phyloP scores from a whole-genome alignment of 1,140 invertebrate genomes.

The Matsumurasca onukii region DNA sequence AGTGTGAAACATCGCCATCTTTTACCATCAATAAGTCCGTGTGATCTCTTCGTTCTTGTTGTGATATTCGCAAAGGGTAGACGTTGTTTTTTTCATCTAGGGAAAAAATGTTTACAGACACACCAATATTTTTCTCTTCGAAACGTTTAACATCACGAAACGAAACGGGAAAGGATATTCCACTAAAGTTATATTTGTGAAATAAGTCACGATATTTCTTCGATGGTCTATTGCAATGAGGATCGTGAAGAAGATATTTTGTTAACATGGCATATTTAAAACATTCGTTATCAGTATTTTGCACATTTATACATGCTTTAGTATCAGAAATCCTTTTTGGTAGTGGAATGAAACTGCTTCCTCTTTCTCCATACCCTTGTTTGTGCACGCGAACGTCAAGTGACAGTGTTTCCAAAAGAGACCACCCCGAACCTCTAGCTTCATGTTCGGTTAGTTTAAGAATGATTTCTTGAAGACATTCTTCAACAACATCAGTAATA shows the following conservation, averaged over 20 bases:
- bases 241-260: neutral
- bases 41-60: neutral
- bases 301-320: neutral
- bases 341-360: neutral
- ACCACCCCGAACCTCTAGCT: neutral
- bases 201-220: neutral
- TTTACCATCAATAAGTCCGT: neutral
- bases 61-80: too few relatives aligned
- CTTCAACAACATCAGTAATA: too few relatives aligned
- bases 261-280: constrained; percentile 2
- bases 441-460: neutral
- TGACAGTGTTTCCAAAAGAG: too few relatives aligned
- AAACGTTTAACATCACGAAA: too few relatives aligned
- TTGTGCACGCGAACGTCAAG: too few relatives aligned
- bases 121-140: neutral
- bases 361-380: neutral
- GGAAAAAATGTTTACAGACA: neutral
- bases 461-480: too few relatives aligned
- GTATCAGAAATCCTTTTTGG: neutral
- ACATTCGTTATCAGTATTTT: too few relatives aligned
- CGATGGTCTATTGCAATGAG: neutral
- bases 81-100: neutral
- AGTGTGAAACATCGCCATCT: neutral
- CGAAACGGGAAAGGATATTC: neutral
- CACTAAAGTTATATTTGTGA: neutral